A percentile compares a stretch with the other conserved stretches of the same genome.
phyloP scores from a whole-genome alignment of 2,888 invertebrate genomes.

The Craniophora ligustri region DNA sequence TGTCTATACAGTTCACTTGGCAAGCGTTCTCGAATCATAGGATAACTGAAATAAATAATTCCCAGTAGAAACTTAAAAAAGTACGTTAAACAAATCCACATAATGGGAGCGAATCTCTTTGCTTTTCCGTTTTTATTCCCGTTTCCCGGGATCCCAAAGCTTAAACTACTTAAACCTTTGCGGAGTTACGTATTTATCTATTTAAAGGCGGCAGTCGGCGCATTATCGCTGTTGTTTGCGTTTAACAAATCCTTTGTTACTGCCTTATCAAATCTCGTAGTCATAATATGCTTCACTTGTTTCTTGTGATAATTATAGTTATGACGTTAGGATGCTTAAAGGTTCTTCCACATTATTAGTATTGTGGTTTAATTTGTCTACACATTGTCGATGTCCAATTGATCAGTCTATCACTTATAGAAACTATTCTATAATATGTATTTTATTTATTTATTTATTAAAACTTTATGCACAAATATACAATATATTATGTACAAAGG shows the following conservation, averaged over 20 bases:
- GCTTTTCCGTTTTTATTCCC: constrained; percentile 4
- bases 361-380: constrained; percentile 5
- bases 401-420: no score
- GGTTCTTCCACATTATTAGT: constrained; percentile 40
- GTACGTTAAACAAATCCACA: neutral
- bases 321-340: constrained; percentile 31
- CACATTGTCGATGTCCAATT: no score
- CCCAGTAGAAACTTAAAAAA: neutral
- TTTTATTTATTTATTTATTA: no score
- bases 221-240: constrained; percentile 13
- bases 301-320: constrained; percentile 42
- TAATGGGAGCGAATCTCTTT: constrained; percentile 3
- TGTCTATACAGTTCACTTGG: no score
- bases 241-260: constrained; percentile 37
- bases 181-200: constrained; percentile 13
- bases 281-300: constrained; percentile 32
- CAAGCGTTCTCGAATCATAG: no score
- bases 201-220: constrained; percentile 14
- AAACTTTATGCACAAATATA: no score
- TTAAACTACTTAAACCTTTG: constrained; percentile 10
- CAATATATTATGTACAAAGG: no score
- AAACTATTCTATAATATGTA: no score
- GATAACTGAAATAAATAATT: no score
- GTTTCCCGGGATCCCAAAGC: constrained; percentile 1
- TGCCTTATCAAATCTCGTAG: constrained; percentile 32